Base-by-base conservation (phyloP, 2,888 invertebrate genomes). In the Omphaloscelis lunosa region DNA sequence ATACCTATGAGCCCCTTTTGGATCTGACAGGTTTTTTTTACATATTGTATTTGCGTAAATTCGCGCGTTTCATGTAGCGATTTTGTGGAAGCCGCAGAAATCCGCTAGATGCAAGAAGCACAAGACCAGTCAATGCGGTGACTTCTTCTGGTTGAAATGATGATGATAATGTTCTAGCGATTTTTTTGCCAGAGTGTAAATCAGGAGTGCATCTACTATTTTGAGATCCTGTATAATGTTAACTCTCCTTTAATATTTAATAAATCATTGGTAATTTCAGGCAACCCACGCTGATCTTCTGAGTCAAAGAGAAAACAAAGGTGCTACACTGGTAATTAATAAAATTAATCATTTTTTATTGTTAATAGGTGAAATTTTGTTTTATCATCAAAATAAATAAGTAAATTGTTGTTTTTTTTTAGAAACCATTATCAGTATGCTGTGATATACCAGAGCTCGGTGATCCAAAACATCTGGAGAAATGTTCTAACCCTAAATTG, bases 371-470 rank as follows among this genome's bases (percentile, higher is more conserved):
- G 11, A 11, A 4, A 17, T 15, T 34, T 41, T 34, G 9, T 72
- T 5, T 71, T 20, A 45, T 29, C 5, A 20, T 4, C 3, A n/a
- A 5, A 29, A 15, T 27, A 39, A 27, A 20, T 67, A 34, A 45
- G 45, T 45, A 45, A 41, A 39, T 9, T 0, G 2, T n/a, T 20
- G 8, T 29, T 61, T 66, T 66, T 92, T 79, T 93, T 65, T 91
- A 96, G 96, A 96, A 96, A 93, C 96, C 96, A 0, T 90, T 96
- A 80, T 96, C 96, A 73, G 93, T 93, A 23, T 96, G 96, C 83
- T 96, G 96, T 77, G 95, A 96, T 76, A 96, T 96, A 61, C 96
- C 96, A 23, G 96, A 96, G 77, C 75, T 96, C 15, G 96, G 95
- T 5, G 93, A 94, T n/a, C 59, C 89, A 0, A 93, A 94, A 69